Base-by-base conservation (phyloP, 2,797 vertebrate species). In the Enteromius viviparus region DNA sequence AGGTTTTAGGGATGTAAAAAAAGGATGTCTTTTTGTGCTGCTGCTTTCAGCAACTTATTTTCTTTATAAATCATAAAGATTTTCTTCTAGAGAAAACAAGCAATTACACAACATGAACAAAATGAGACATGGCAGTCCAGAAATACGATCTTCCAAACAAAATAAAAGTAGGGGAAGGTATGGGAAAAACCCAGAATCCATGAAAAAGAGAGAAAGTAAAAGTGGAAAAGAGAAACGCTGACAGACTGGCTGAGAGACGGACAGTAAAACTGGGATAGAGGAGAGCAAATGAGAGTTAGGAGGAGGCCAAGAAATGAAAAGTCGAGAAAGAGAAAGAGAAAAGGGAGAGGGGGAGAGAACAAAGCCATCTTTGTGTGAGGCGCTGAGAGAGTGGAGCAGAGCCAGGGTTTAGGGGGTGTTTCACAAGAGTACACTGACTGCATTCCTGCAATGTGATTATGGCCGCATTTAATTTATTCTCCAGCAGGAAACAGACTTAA, bases 361-460 rank as follows among this genome's bases (percentile, higher is more conserved):
- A 90, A 90, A 90, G 87, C 80, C 77, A 72, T 80, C 87, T 90
- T 89, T 90, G 89, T 90, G 85, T 76, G 80, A 68, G 77, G 87
- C 42, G 29, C 87, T 86, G 84, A 86, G 87, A 81, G 79, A 84
- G 84, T 85, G 87, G 83, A 85, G 87, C 82, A 75, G 62, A 87
- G 78, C 84, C 83, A 86, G 81, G 85, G 83, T 79, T 86, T 82
- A 86, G 87, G 89, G 88, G 88, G 87, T 89, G 89, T 89, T 90
- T 87, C 84, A 88, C 89, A 89, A 89, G 78, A 88, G 88, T 89
- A 89, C 85, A 86, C 89, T 85, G 88, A 89, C 89, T 89, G 85
- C 89, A 90, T 90, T 90, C 88, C 89, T 87, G 85, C 85, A 85
- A 78, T 89, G 88, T 89, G 88, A 90, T 90, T 89, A 90, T 86